Base-by-base conservation (phyloP, 2,797 vertebrate species). In the Sebastes melanostomus region DNA sequence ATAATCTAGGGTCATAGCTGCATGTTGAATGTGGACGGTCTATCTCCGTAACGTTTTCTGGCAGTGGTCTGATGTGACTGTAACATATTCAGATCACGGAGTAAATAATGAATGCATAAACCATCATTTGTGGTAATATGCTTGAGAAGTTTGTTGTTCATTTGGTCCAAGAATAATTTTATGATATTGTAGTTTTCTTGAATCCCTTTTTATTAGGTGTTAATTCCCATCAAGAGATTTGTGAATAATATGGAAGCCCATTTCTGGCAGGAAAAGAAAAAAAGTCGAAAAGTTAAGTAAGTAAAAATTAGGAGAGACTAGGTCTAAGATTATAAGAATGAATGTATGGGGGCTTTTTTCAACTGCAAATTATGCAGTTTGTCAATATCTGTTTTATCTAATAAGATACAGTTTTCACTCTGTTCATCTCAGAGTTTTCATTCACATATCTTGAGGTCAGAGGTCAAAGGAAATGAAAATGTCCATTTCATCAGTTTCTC, bases 21-120 rank as follows among this genome's bases (percentile, higher is more conserved):
- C 65, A 62, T 89, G 81, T 89, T 92, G 81, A 88, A 56, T 61
- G 65, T 54, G 42, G 63, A 72, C 65, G 66, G 61, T 74, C 76
- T 36, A 29, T 77, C 72, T 76, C 63, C 59, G 1, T 67, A 65
- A 72, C 52, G 7, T 16, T 72, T 18, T 66, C 62, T 86, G 81
- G 75, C 83, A 59, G 42, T 18, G 46, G n/a, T 11, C 20, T 2
- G 5, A 30, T 9, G 50, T 50, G 16, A 32, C 56, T 32, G 50
- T n/a, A 36, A 30, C 52, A 8, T 62, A 50, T 74, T 77, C 59
- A 56, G 30, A 9, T 36, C 22, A 32, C 59, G 66, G 59, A 54
- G 63, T 32, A 63, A 73, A 81, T 63, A 71, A 67, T 50, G 65
- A 73, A 76, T 13, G 30, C 20, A 25, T 38, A 81, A 75, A 27